Evolutionary conservation across 2,888 invertebrate species (phyloP).

Genomic region (Augochlorella aurata): DNA sequence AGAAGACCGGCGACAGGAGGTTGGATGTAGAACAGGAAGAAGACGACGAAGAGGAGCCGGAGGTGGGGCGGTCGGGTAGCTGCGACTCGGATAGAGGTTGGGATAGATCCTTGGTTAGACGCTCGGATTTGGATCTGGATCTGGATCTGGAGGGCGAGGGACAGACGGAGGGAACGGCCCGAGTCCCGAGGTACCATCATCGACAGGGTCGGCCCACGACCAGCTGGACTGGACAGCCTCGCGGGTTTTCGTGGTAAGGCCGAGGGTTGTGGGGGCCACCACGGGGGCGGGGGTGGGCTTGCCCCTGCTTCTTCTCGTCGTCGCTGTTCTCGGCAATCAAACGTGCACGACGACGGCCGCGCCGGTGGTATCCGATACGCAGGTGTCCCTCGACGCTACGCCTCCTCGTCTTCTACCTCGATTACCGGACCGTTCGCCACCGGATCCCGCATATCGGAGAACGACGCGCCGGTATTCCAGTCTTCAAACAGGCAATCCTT

Average conservation of each 20-base stretch:
- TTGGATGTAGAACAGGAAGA: conserved; percentile 58
- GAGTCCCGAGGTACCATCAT: conserved; percentile 30
- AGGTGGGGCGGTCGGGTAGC: conserved; percentile 34
- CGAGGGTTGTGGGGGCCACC: conserved; percentile 76
- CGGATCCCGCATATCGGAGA: conserved; percentile 18
- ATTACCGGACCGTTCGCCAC: conserved; percentile 28
- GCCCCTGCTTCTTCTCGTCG: conserved; percentile 78
- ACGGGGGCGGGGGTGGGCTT: conserved; percentile 79
- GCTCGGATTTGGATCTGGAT: background rate
- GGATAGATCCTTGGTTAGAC: too few species aligned
- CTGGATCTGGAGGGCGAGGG: conserved; percentile 36
- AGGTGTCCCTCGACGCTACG: conserved; percentile 55
- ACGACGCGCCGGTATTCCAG: conserved; percentile 26
- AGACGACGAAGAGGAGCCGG: conserved; percentile 38
- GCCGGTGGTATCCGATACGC: conserved; percentile 55
- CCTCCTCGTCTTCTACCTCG: conserved; percentile 53
- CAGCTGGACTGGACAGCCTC: conserved; percentile 68
- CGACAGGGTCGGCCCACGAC: conserved; percentile 53
- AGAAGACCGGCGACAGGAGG: conserved; percentile 26
- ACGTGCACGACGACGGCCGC: conserved; percentile 72
- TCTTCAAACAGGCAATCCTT: conserved; percentile 5
- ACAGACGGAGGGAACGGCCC: conserved; percentile 39
- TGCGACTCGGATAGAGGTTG: background rate
- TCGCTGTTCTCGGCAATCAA: conserved; percentile 73
- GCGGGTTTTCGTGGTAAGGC: conserved; percentile 71